These are phyloP conservation scores for Peromyscus attwateri DNA, from an alignment of 2,797 vertebrate species.

Conservation along the genomic window DNA sequence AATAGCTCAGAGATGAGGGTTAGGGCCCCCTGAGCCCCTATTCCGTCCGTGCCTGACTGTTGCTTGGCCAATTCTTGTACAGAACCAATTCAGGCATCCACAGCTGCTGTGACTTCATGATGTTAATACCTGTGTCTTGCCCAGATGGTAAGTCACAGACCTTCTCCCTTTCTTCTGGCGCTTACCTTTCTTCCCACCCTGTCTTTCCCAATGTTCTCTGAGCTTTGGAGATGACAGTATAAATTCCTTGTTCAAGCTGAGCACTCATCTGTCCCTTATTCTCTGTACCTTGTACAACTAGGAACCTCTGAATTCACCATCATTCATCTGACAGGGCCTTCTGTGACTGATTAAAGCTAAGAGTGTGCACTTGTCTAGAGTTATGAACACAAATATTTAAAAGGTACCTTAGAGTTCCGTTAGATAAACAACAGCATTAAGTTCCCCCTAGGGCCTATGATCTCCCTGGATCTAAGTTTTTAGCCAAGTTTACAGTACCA, in stretches of 20 bases:
- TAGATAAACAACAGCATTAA: neutral
- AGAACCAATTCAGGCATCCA: neutral
- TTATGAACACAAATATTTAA: neutral
- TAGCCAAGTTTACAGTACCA: neutral
- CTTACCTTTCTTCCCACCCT: neutral
- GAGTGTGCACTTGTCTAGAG: neutral
- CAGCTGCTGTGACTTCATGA: neutral
- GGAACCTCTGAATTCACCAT: neutral
- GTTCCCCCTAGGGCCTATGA: neutral
- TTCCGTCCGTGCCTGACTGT: neutral
- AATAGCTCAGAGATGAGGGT: neutral
- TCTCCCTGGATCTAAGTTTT: neutral
- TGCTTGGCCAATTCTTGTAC: neutral
- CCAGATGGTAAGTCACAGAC: neutral
- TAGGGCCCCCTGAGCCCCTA: neutral
- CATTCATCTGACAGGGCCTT: neutral
- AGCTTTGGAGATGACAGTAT: neutral
- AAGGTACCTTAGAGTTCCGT: neutral
- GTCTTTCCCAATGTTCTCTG: neutral
- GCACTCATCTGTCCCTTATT: neutral
- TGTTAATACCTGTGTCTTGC: neutral
- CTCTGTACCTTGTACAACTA: neutral
- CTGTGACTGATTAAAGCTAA: neutral
- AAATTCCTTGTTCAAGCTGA: neutral
- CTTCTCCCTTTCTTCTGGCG: neutral